A percentile compares a stretch with the other conserved stretches of the same genome.
Conservation (phyloP, 2,888 invertebrate genomes). For the Byasa hedistus region DNA sequence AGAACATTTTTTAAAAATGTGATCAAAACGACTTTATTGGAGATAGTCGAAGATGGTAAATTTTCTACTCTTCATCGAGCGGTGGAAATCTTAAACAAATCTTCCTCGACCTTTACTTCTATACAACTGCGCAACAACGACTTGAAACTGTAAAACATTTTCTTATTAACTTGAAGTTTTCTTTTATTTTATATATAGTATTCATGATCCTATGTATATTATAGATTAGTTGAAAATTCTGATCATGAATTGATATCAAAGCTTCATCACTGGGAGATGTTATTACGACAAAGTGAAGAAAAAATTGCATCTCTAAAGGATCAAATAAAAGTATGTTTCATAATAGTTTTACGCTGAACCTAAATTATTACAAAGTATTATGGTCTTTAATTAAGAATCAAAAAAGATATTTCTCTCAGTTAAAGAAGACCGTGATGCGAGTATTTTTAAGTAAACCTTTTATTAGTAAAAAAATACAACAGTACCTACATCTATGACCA, state of each 20-base stretch:
- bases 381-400: no score
- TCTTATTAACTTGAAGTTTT: not conserved
- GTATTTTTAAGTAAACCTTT: no score
- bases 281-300: conserved; percentile 49
- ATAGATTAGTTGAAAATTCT: conserved; percentile 36
- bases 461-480: no score
- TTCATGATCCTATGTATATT: not conserved
- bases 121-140: conserved; percentile 44
- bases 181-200: not conserved
- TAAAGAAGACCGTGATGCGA: no score
- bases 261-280: conserved; percentile 44
- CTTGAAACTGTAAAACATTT: conserved; percentile 44
- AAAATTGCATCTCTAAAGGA: conserved; percentile 61
- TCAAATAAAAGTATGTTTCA: conserved; percentile 54
- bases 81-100: conserved; percentile 42
- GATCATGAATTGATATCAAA: conserved; percentile 46
- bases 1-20: conserved; percentile 55
- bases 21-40: conserved; percentile 52
- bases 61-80: conserved; percentile 49
- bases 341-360: no score
- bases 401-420: no score
- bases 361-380: no score
- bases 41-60: conserved; percentile 52
- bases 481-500: no score
- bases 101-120: conserved; percentile 40